phyloP scores from a whole-genome alignment of 2,113 vertebrate genomes.

The Mormyrus lacerda region DNA sequence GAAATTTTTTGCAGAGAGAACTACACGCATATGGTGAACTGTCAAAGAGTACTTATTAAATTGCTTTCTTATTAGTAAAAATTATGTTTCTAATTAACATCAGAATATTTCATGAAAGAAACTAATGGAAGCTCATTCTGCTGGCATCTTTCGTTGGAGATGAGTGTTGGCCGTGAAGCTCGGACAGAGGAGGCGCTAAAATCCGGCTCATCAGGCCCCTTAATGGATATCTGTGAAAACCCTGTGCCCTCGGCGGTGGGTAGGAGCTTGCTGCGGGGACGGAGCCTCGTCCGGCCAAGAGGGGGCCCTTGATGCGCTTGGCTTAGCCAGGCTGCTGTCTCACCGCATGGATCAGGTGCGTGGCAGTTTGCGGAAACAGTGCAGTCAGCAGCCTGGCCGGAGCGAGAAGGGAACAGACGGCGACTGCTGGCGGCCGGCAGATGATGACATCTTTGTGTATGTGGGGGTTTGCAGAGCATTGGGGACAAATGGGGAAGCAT shows the following conservation, averaged over 20 bases:
- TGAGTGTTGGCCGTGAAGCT: not conserved
- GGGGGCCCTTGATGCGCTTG: not conserved
- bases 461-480: not conserved
- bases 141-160: not conserved
- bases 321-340: not conserved
- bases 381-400: slow-evolving; percentile 17
- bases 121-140: not conserved
- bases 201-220: not conserved
- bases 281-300: not conserved
- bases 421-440: not conserved
- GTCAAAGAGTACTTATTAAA: not conserved
- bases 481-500: not conserved
- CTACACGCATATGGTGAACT: not conserved
- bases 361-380: slow-evolving; percentile 34
- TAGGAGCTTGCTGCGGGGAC: not conserved
- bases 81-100: not conserved
- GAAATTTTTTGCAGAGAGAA: slow-evolving; percentile 24
- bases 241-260: not conserved
- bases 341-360: slow-evolving; percentile 40
- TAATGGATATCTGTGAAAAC: not conserved
- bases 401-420: slow-evolving; percentile 22
- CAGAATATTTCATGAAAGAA: not conserved
- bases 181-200: not conserved
- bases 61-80: not conserved
- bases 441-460: not conserved